Conservation (phyloP, 1,140 invertebrate species). For the Cyrtorhinus lividipennis region DNA sequence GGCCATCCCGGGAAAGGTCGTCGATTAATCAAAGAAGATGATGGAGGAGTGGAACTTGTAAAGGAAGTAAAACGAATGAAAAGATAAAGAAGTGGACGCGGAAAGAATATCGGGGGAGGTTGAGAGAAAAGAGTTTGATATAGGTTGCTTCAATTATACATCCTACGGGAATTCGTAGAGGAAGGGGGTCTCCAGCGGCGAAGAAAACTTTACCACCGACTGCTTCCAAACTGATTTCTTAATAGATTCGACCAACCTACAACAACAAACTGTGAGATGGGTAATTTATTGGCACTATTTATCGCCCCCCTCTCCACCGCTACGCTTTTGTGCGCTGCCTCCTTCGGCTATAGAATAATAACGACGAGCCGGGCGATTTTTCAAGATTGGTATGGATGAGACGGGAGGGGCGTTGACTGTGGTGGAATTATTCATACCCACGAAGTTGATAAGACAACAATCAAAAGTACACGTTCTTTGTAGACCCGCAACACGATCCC, state of each 20-base stretch:
- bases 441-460: too few relatives aligned
- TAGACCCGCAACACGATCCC: too few relatives aligned
- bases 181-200: neutral
- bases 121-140: neutral
- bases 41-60: neutral
- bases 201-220: constrained; percentile 7
- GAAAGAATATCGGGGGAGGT: neutral
- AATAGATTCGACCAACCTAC: constrained; percentile 2
- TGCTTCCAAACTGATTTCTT: constrained; percentile 8
- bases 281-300: constrained; percentile 7
- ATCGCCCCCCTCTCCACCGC: neutral
- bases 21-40: constrained; percentile 3
- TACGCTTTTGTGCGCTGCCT: neutral
- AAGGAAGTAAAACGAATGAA: neutral
- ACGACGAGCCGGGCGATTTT: neutral
- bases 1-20: too few relatives aligned
- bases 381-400: neutral
- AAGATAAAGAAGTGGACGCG: constrained; percentile 5
- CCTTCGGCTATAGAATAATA: neutral
- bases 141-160: constrained; percentile 1
- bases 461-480: too few relatives aligned
- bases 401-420: neutral
- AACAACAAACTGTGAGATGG: neutral
- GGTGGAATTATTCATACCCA: neutral
- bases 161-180: neutral